Evolutionary conservation across 2,797 vertebrate species (phyloP).

Genomic region (Pyrocephalus nanus): DNA sequence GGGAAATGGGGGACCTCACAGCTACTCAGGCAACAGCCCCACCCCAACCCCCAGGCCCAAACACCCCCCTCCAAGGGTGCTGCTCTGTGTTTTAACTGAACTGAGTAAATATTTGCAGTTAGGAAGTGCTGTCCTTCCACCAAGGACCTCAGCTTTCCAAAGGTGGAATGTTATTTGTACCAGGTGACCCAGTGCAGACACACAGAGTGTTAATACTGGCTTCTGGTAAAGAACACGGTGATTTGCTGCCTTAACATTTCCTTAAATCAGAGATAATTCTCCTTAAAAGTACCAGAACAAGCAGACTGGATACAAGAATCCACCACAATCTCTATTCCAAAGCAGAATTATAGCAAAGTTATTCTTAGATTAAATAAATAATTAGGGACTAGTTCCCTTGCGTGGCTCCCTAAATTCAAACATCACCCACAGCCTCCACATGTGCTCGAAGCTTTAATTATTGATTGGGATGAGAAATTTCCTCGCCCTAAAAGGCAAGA

Average conservation of each 20-base stretch:
- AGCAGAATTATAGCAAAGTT: neutral
- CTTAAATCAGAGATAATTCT: neutral
- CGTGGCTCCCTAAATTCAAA: neutral
- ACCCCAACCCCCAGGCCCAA: neutral
- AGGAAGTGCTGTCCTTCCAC: constrained; percentile 13
- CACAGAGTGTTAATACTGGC: constrained; percentile 70
- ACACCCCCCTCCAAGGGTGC: neutral
- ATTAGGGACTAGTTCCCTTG: neutral
- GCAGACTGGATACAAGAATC: neutral
- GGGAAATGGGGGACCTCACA: neutral
- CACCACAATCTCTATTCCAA: neutral
- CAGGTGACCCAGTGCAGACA: constrained; percentile 50
- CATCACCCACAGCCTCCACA: neutral
- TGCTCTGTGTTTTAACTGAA: neutral
- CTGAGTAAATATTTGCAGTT: neutral
- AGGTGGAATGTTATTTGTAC: neutral
- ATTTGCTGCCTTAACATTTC: neutral
- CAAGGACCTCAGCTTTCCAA: neutral
- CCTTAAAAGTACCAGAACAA: neutral
- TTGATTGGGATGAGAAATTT: neutral
- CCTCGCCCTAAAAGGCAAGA: neutral
- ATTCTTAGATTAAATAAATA: neutral
- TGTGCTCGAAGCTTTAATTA: neutral
- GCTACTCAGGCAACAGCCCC: neutral
- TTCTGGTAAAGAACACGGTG: neutral